Evolutionary conservation across 2,113 vertebrate species (phyloP).

Genomic region (Mesitornis unicolor): DNA sequence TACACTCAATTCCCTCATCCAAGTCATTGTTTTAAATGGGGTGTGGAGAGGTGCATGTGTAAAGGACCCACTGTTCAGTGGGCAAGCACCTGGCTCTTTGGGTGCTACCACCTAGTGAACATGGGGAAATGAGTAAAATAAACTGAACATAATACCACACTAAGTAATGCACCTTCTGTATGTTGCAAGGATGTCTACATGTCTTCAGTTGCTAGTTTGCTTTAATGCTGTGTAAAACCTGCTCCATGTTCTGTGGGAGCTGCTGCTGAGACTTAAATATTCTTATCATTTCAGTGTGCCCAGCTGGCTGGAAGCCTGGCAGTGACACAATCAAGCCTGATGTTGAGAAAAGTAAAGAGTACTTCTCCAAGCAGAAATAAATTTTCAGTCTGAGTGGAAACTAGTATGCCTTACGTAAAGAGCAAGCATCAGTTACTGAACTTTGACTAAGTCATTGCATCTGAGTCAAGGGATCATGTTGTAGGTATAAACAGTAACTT

Average conservation of each 20-base stretch:
- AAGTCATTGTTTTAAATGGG: too few relatives aligned
- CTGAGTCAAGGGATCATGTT: conserved; percentile 44
- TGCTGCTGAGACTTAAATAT: neutral
- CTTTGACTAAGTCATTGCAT: conserved; percentile 46
- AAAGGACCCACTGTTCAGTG: neutral
- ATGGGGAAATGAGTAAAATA: neutral
- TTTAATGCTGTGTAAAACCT: neutral
- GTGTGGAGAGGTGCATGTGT: neutral
- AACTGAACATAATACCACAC: neutral
- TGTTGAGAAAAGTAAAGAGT: conserved; percentile 93
- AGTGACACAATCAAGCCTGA: conserved; percentile 98
- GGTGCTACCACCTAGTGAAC: neutral
- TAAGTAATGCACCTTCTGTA: neutral
- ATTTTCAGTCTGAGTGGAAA: neutral
- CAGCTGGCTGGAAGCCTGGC: conserved; percentile 97
- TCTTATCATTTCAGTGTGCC: conserved; percentile 87
- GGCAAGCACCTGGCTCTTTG: neutral
- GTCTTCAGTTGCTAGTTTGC: neutral
- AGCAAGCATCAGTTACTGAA: conserved; percentile 49
- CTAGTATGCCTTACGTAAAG: conserved; percentile 46
- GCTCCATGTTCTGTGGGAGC: neutral
- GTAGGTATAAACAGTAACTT: conserved; percentile 41
- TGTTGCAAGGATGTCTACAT: neutral
- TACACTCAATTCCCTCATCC: too few relatives aligned
- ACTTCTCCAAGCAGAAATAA: conserved; percentile 91